A percentile compares a stretch with the other conserved stretches of the same genome.
Conservation (phyloP, 2,797 vertebrate species). For the Parambassis ranga region DNA sequence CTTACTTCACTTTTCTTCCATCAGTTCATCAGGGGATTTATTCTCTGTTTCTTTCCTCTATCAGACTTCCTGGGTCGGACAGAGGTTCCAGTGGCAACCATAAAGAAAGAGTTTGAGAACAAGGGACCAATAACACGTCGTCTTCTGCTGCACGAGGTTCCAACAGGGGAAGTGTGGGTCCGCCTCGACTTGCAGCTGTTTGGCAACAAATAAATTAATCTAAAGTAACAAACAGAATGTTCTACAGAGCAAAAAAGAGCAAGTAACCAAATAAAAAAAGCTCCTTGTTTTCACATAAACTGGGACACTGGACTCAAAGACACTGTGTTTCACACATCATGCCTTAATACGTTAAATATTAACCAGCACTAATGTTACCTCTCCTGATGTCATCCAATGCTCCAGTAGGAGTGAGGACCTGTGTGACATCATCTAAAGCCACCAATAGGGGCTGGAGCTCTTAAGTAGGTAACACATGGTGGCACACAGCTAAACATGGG, state of each 20-base stretch:
- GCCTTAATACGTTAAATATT: conserved; percentile 40
- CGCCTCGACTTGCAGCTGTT: conserved; percentile 95
- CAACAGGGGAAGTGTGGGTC: conserved; percentile 95
- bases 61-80: conserved; percentile 95
- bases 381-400: conserved; percentile 13
- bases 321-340: background rate
- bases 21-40: too few relatives aligned
- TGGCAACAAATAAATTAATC: conserved; percentile 47
- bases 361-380: conserved; percentile 46
- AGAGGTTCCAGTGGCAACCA: conserved; percentile 95
- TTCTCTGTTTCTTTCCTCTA: background rate
- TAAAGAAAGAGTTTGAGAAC: conserved; percentile 93
- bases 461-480: background rate
- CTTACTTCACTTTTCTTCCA: background rate
- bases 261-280: conserved; percentile 28
- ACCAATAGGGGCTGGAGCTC: background rate
- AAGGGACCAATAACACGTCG: conserved; percentile 90
- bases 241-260: background rate
- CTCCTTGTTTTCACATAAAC: conserved; percentile 17
- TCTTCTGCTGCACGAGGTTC: conserved; percentile 92
- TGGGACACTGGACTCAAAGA: background rate
- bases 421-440: background rate
- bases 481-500: background rate
- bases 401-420: background rate
- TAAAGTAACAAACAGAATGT: background rate